Conservation (phyloP, 2,888 invertebrate genomes). For the Endotricha flammealis region DNA sequence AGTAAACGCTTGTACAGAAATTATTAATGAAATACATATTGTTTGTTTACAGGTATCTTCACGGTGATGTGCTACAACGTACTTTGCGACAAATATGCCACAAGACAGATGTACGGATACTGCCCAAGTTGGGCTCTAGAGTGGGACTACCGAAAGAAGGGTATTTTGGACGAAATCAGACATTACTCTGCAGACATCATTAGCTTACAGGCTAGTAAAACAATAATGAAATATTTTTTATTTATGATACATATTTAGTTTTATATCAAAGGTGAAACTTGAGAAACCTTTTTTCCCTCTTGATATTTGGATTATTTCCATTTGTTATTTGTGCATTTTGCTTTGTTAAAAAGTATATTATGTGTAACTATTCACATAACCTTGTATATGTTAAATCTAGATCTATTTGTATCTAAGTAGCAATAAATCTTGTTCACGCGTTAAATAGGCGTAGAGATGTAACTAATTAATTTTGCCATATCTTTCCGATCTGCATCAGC, state of each 20-base stretch:
- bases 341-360: background rate
- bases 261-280: too few relatives aligned
- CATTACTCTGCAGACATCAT: slow-evolving; percentile 98
- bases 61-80: slow-evolving; percentile 99
- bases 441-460: too few relatives aligned
- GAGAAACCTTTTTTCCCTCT: too few relatives aligned
- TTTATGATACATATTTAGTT: slow-evolving; percentile 5
- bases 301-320: too few relatives aligned
- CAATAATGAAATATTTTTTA: background rate
- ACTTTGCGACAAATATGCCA: slow-evolving; percentile 99
- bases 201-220: slow-evolving; percentile 80
- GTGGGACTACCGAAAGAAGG: slow-evolving; percentile 99
- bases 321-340: too few relatives aligned
- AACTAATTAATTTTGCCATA: too few relatives aligned
- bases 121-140: slow-evolving; percentile 99
- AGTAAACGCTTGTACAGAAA: slow-evolving; percentile 31
- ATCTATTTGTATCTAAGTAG: too few relatives aligned
- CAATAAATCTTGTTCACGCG: too few relatives aligned
- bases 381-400: too few relatives aligned
- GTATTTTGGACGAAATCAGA: slow-evolving; percentile 96
- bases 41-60: slow-evolving; percentile 86
- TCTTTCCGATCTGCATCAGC: too few relatives aligned
- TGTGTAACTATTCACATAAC: too few relatives aligned
- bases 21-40: slow-evolving; percentile 8
- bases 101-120: slow-evolving; percentile 98